Base-by-base conservation (phyloP, 2,888 invertebrate genomes). In the Melieria crassipennis region DNA sequence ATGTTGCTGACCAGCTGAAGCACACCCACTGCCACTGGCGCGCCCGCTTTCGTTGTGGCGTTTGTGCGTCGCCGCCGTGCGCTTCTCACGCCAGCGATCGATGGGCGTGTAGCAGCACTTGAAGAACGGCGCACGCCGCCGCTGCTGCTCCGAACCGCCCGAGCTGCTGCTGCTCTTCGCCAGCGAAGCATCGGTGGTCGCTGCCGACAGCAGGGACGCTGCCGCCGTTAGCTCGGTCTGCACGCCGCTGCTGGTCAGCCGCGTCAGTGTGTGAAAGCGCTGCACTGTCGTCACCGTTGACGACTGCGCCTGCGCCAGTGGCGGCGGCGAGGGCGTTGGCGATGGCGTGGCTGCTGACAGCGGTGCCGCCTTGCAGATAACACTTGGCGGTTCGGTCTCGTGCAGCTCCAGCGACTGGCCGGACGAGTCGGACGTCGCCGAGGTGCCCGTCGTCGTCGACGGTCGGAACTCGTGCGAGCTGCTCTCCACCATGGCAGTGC, bases 401-500 rank as follows among this genome's bases (percentile, higher is more conserved):
- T 83, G 82, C 74, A 84, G 77, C 78, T 83, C 82, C 73, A 84
- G 82, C 7, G 76, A 76, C 66, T 76, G 75, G 7, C 75, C 76
- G 16, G 76, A 75, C 10, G 75, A 76, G 67, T 74, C 72, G 42
- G 62, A 69, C 30, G 63, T 63, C 52, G 70, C 71, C 55, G 62
- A 67, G 65, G 75, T 69, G 30, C 30, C 30, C 73, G 81, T 81
- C 72, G 84, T 82, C 75, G 83, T 84, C 76, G 85, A 86, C 72
- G 83, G 86, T 64, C 85, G 82, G 77, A 85, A 86, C 80, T 85
- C 85, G 72, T 85, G 85, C 11, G 84, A 85, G 75, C 81, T 81
- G 77, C 84, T 84, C 79, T 84, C 84, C 79, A 83, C 84, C 83
- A 85, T 85, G 84, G 86, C 85, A 85, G 85, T 86, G 84, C 84